Conservation (phyloP, 2,113 vertebrate species). For the Dromiciops gliroides region DNA sequence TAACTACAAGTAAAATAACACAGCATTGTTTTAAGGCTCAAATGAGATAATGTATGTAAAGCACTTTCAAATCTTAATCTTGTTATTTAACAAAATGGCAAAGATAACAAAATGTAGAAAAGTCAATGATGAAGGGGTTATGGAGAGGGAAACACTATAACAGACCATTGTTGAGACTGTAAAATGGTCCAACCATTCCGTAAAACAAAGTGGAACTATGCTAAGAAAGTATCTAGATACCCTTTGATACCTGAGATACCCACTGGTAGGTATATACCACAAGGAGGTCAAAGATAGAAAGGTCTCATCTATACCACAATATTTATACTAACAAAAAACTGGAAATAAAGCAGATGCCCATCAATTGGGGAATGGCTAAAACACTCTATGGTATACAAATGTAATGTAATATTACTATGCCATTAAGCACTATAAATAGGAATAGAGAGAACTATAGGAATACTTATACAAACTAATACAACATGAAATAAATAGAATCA, state of each 20-base stretch:
- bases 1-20: not conserved
- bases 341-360: not conserved
- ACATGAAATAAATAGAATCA: not conserved
- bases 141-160: not conserved
- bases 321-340: not conserved
- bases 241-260: not conserved
- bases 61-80: not conserved
- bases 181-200: too few species aligned
- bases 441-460: not conserved
- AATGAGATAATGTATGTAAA: not conserved
- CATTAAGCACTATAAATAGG: not conserved
- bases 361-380: not conserved
- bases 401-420: not conserved
- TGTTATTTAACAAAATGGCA: not conserved
- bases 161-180: not conserved
- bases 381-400: not conserved
- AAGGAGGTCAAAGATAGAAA: not conserved
- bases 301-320: too few species aligned
- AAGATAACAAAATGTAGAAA: not conserved
- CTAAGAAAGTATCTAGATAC: not conserved
- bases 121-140: not conserved
- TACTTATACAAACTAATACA: not conserved
- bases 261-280: not conserved
- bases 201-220: not conserved
- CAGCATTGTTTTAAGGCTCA: not conserved